A percentile compares a stretch with the other conserved stretches of the same genome.
Evolutionary conservation across 1,140 invertebrate genomes (phyloP).

Genomic region (Tetramorium alpestre): DNA sequence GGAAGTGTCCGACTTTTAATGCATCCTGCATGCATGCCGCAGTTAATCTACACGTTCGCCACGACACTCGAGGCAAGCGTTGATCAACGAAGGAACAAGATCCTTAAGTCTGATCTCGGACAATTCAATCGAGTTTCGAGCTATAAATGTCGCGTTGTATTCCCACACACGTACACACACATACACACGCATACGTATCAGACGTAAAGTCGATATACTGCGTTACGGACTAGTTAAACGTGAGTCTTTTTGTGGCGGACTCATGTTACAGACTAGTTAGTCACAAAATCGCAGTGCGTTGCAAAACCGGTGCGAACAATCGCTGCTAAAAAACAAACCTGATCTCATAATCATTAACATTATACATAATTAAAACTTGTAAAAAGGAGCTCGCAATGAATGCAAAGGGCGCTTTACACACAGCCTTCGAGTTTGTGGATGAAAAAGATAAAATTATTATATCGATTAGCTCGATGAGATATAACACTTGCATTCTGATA

Average conservation of each 20-base stretch:
- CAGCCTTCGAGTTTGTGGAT: neutral
- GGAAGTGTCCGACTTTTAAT: constrained; percentile 8
- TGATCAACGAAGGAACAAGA: constrained; percentile 23
- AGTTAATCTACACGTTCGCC: constrained; percentile 21
- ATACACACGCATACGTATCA: neutral
- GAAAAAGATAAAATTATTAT: neutral
- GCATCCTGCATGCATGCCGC: neutral
- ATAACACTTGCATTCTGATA: constrained; percentile 2
- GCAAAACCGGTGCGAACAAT: constrained; percentile 1
- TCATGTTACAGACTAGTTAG: constrained; percentile 52
- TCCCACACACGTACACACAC: neutral
- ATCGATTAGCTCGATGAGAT: neutral
- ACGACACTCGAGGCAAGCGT: neutral
- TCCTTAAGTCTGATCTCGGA: constrained; percentile 23
- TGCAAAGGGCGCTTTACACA: neutral
- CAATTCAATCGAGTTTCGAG: constrained; percentile 30
- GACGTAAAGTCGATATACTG: constrained; percentile 21
- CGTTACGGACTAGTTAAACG: constrained; percentile 51
- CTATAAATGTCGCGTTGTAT: constrained; percentile 21
- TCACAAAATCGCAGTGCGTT: constrained; percentile 40
- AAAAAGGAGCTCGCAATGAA: neutral
- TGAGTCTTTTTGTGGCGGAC: constrained; percentile 1
- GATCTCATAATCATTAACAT: neutral
- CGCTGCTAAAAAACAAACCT: neutral
- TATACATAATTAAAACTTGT: neutral